Base-by-base conservation (phyloP, 2,113 vertebrate genomes). In the Taxidea taxus region DNA sequence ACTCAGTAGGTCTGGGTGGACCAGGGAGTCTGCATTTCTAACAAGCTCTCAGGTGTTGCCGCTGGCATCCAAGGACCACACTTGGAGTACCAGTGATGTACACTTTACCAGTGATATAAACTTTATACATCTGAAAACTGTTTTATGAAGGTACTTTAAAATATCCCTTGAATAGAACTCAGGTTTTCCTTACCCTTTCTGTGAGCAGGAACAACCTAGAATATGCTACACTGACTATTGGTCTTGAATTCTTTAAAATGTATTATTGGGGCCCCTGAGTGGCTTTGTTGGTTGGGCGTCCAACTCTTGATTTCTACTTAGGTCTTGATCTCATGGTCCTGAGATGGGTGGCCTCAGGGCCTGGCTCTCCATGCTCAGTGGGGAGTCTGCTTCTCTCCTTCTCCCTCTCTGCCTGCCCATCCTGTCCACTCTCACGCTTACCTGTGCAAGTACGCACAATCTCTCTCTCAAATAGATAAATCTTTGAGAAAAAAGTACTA, bases 391-490 rank as follows among this genome's bases (percentile, higher is more conserved):
- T 68, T 68, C 18, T 68, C 18, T 68, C n/a, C n/a, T 37, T 68
- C 8, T 68, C 18, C 18, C 8, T 37, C n/a, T 37, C 18, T 0
- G 16, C n/a, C 66, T 37, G 66, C 66, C 16, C 18, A 2, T 68
- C 18, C 66, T 18, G 18, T 20, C 18, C 1, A 4, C 9, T 60
- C 18, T 37, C 66, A 68, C 8, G 3, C n/a, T 21, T 18, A 37
- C 8, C 8, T 68, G 34, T 31, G 31, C 8, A 7, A 9, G 8
- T 4, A 1, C 3, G 5, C 6, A 14, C 2, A 64, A 2, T 29
- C 11, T 66, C 31, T 66, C 64, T 66, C 64, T 68, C 34, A n/a
- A 20, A 68, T 68, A 20, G n/a, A 68, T 68, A 37, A 68, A 68
- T 68, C 66, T 68, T 68, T 68, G 34, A 18, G 1, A 34, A 16